Percentiles rank a stretch among this genome's conserved stretches.
These are phyloP conservation scores for Yasuhikotakia modesta DNA, from an alignment of 2,797 vertebrate species.

Conservation along the genomic window DNA sequence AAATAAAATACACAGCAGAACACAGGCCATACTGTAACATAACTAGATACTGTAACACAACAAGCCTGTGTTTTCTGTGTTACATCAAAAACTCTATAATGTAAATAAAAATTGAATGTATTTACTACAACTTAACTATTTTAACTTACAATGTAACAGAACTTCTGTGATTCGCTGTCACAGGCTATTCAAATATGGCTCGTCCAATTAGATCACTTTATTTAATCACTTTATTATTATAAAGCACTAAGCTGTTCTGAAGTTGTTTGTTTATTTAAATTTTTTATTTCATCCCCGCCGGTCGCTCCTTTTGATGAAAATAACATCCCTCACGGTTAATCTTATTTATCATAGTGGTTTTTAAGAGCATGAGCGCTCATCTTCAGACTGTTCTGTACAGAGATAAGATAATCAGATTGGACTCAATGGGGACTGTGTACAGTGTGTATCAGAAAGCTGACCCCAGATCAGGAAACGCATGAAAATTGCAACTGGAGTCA, in stretches of 20 bases:
- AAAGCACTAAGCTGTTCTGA: too few species aligned
- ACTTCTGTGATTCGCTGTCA: too few species aligned
- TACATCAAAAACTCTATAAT: not conserved
- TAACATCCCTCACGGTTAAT: not conserved
- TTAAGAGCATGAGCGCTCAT: not conserved
- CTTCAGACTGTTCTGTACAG: conserved; percentile 25
- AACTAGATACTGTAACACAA: not conserved
- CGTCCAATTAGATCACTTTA: too few species aligned
- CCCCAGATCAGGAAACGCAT: conserved; percentile 37
- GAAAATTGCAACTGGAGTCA: conserved; percentile 7
- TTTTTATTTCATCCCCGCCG: too few species aligned
- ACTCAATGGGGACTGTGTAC: not conserved
- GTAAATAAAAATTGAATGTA: too few species aligned
- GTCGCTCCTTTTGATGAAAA: too few species aligned
- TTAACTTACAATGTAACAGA: too few species aligned
- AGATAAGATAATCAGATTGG: conserved; percentile 22
- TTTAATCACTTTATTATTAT: too few species aligned
- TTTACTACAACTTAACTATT: too few species aligned
- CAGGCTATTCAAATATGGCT: too few species aligned
- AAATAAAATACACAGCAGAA: not conserved
- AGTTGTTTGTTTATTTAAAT: too few species aligned
- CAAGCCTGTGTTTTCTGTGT: not conserved
- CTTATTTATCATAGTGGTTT: not conserved
- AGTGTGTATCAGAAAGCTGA: not conserved
- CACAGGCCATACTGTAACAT: not conserved